Percentiles rank a stretch among this genome's conserved stretches.
phyloP scores from a whole-genome alignment of 2,797 vertebrate species.

The Mormyrus proboscirostris region DNA sequence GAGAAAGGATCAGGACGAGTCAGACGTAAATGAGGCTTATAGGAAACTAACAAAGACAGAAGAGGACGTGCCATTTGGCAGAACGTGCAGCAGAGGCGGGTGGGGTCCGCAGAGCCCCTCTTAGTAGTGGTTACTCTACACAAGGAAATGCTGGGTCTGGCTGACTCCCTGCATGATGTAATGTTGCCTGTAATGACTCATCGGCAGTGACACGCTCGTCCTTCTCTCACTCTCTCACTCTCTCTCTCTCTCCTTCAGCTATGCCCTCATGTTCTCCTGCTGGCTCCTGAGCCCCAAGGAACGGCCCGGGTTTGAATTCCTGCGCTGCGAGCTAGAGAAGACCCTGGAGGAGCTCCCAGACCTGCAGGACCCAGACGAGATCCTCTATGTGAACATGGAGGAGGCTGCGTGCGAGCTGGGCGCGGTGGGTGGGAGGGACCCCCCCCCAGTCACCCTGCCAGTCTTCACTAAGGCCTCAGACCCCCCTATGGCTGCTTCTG shows the following conservation, averaged over 20 bases:
- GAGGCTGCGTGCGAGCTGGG: conserved; percentile 67
- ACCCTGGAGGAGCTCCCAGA: conserved; percentile 73
- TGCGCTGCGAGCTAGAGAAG: conserved; percentile 75
- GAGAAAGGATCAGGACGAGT: background rate
- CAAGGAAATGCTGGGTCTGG: background rate
- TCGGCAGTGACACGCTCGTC: background rate
- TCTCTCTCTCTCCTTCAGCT: conserved; percentile 53
- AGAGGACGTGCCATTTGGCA: background rate
- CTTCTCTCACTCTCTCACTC: background rate
- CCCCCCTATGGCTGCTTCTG: conserved; percentile 60
- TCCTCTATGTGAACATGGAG: conserved; percentile 91
- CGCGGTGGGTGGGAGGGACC: conserved; percentile 71
- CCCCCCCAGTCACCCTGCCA: conserved; percentile 31
- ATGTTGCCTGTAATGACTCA: background rate
- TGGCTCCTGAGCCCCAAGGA: conserved; percentile 83
- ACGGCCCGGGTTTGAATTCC: conserved; percentile 68
- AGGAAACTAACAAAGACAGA: background rate
- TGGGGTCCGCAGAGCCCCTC: background rate
- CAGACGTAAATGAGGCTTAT: background rate
- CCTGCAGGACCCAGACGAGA: conserved; percentile 74
- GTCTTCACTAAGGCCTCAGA: conserved; percentile 62
- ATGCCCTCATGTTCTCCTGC: conserved; percentile 79
- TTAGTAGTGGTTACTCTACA: background rate
- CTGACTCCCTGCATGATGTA: background rate
- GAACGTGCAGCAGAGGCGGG: background rate